Evolutionary conservation across 2,797 vertebrate genomes (phyloP).

Genomic region (Buphagus erythrorhynchus): DNA sequence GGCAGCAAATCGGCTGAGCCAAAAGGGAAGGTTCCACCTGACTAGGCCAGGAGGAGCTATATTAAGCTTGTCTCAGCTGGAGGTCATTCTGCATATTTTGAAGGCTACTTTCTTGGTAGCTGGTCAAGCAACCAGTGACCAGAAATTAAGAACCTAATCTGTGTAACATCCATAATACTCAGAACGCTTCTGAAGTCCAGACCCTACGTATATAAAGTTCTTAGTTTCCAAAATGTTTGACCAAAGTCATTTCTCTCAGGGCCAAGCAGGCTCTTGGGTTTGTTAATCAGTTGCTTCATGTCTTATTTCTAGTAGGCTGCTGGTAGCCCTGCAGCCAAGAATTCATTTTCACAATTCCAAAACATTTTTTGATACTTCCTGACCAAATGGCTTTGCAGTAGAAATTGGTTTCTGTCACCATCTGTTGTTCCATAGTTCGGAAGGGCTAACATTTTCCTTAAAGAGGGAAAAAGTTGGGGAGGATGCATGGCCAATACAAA

Average conservation of each 20-base stretch:
- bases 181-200: neutral
- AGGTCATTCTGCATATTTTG: slow-evolving; percentile 64
- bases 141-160: slow-evolving; percentile 24
- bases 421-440: neutral
- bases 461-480: slow-evolving; percentile 30
- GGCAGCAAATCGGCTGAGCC: slow-evolving; percentile 64
- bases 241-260: neutral
- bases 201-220: neutral
- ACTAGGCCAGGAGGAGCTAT: slow-evolving; percentile 57
- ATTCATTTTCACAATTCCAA: slow-evolving; percentile 48
- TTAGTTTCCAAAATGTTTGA: neutral
- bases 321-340: slow-evolving; percentile 26
- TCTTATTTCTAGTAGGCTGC: slow-evolving; percentile 17
- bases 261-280: neutral
- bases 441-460: slow-evolving; percentile 31
- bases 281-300: neutral
- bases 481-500: neutral
- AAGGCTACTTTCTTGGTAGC: slow-evolving; percentile 48
- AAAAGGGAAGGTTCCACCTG: slow-evolving; percentile 67
- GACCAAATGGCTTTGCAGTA: slow-evolving; percentile 19
- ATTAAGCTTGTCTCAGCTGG: slow-evolving; percentile 67
- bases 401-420: slow-evolving; percentile 16
- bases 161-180: neutral
- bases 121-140: slow-evolving; percentile 33
- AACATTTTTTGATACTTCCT: slow-evolving; percentile 30